Conservation (phyloP, 2,888 invertebrate genomes). For the Creontiades dilutus region DNA sequence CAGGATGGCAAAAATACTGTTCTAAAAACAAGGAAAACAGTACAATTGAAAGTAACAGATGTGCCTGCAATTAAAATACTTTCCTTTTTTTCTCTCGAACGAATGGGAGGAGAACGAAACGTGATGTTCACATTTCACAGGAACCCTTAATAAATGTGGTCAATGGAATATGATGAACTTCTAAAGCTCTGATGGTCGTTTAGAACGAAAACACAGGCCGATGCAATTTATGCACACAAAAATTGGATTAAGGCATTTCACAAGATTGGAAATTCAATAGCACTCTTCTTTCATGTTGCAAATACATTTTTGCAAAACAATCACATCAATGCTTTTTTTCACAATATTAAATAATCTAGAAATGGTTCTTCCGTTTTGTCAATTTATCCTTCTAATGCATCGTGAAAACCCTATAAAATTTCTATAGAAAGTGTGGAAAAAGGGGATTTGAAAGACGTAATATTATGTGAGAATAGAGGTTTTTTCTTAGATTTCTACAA, state of each 20-base stretch:
- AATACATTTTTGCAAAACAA: constrained; percentile 41
- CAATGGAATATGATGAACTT: background rate
- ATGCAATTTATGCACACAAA: background rate
- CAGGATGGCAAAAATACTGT: constrained; percentile 61
- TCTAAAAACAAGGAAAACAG: constrained; percentile 4
- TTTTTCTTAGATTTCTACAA: constrained; percentile 53
- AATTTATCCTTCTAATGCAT: constrained; percentile 19
- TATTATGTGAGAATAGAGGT: constrained; percentile 63
- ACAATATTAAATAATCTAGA: constrained; percentile 23
- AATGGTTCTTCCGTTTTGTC: constrained; percentile 11
- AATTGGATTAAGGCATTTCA: constrained; percentile 40
- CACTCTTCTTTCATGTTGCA: constrained; percentile 38
- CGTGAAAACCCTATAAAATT: constrained; percentile 53
- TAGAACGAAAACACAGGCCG: constrained; percentile 26
- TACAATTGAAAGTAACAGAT: background rate
- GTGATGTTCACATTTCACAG: background rate
- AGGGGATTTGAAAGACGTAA: constrained; percentile 58
- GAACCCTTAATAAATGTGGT: background rate
- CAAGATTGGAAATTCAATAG: constrained; percentile 43
- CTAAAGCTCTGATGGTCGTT: constrained; percentile 27
- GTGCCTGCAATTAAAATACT: background rate
- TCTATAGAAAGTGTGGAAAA: constrained; percentile 47
- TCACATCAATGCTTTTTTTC: constrained; percentile 56
- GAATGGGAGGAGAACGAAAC: background rate
- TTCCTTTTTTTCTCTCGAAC: background rate